Evolutionary conservation across 2,113 vertebrate species (phyloP).

Genomic region (Phylloscopus trochiloides): DNA sequence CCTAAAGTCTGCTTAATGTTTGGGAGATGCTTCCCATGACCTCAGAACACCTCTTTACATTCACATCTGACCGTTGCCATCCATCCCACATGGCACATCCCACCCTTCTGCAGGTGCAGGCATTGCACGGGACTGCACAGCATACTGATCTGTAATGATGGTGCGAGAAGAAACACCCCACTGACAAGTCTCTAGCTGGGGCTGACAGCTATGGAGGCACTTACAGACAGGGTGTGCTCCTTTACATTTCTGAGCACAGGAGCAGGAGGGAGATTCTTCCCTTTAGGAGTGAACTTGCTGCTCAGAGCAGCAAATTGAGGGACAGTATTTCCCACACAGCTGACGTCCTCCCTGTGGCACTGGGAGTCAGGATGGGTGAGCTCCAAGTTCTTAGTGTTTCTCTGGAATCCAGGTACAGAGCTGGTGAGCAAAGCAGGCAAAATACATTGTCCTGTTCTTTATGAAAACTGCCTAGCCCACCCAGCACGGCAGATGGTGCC

Average conservation of each 20-base stretch:
- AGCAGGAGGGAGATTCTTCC: neutral
- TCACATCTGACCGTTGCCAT: neutral
- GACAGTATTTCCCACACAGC: accelerated
- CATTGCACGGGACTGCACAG: accelerated
- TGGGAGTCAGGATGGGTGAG: accelerated
- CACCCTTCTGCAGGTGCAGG: no score
- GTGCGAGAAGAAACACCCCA: neutral
- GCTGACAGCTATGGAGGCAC: neutral
- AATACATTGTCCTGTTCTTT: neutral
- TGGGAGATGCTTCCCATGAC: neutral
- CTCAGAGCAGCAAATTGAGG: neutral
- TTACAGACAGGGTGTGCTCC: accelerated
- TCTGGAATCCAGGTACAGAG: neutral
- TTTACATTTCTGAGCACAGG: neutral
- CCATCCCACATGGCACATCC: accelerated
- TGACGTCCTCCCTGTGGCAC: neutral
- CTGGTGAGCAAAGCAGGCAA: neutral
- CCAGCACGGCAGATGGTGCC: neutral
- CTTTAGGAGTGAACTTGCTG: neutral
- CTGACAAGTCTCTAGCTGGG: no score
- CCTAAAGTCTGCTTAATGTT: neutral
- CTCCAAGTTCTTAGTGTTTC: neutral
- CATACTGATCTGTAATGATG: accelerated
- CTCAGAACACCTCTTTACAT: neutral
- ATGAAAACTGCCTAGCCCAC: neutral